Percentiles rank a stretch among this genome's conserved stretches.
phyloP scores from a whole-genome alignment of 2,888 invertebrate species.

The Sialis fuliginosa region DNA sequence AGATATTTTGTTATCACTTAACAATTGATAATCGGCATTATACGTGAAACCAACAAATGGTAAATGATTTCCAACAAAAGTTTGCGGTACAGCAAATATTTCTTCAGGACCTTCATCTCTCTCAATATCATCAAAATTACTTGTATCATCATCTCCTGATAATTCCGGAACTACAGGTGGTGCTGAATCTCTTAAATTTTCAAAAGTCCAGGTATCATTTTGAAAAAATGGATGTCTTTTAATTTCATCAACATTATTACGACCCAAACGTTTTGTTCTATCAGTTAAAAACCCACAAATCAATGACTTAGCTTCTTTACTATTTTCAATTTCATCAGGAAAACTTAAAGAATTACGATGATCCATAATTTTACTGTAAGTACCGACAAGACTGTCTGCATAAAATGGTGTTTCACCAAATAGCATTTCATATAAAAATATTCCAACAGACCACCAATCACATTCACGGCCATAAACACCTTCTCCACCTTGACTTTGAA shows the following conservation, averaged over 20 bases:
- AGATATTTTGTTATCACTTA: constrained; percentile 27
- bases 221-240: constrained; percentile 87
- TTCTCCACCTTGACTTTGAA: constrained; percentile 90
- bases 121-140: constrained; percentile 96
- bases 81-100: constrained; percentile 89
- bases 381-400: constrained; percentile 94
- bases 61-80: constrained; percentile 95
- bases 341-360: constrained; percentile 90
- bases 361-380: constrained; percentile 99
- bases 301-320: constrained; percentile 68
- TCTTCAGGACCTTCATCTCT: constrained; percentile 86
- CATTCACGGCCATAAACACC: constrained; percentile 95
- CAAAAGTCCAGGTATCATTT: constrained; percentile 97
- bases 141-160: constrained; percentile 90
- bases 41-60: constrained; percentile 99
- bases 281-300: constrained; percentile 91
- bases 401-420: constrained; percentile 98
- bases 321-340: constrained; percentile 89
- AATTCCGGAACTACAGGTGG: constrained; percentile 96
- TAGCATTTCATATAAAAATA: constrained; percentile 97
- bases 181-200: constrained; percentile 80
- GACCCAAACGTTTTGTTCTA: constrained; percentile 71
- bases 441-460: constrained; percentile 99
- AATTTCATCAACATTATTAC: constrained; percentile 87
- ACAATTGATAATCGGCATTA: constrained; percentile 75